Evolutionary conservation across 2,888 invertebrate species (phyloP), one percentile per base, ranked within the genome.

Genomic region (Apotomis capreana): DNA sequence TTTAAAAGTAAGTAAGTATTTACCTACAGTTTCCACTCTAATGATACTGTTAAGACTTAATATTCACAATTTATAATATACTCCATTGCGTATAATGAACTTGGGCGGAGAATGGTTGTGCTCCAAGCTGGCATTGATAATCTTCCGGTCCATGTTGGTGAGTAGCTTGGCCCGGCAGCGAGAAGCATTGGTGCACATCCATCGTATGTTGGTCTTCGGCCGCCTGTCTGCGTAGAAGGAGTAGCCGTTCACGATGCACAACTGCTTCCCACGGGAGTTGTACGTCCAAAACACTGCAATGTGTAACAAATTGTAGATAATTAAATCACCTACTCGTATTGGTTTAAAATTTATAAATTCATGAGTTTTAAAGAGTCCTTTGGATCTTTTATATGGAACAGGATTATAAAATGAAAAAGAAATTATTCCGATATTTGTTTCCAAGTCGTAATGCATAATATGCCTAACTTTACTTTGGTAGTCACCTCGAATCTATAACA

Each of bases 11-110:
- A 26, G 26, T 26, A 26, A 26, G 2, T 26, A 26, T 2, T 2
- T 26, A 15, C 15, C 26, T 26, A 26, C 26, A 26, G 26, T 2
- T 26, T 26, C 26, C 26, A 26, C 26, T 26, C 26, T 26, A 26
- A 26, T 2, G 26, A 26, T 26, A 26, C 26, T 26, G 26, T 26
- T 26, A 26, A 26, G 26, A 26, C 1, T 26, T 26, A 26, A 26
- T 26, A 26, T 26, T 57, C 57, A 57, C 57, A 57, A 36, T 57
- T 79, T 80, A n/a, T 36, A 36, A 36, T 57, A 57, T 4, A 57
- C 3, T 15, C 57, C 57, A 12, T 57, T 57, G 12, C 57, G 37
- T 37, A 57, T 57, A 12, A 57, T n/a, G 36, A 36, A 57, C 12
- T 37, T 57, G 5, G 57, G 57, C 6, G 57, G 15, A 5, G 12